Conservation (phyloP, 2,888 invertebrate species). For the Himalopsyche tibetana region DNA sequence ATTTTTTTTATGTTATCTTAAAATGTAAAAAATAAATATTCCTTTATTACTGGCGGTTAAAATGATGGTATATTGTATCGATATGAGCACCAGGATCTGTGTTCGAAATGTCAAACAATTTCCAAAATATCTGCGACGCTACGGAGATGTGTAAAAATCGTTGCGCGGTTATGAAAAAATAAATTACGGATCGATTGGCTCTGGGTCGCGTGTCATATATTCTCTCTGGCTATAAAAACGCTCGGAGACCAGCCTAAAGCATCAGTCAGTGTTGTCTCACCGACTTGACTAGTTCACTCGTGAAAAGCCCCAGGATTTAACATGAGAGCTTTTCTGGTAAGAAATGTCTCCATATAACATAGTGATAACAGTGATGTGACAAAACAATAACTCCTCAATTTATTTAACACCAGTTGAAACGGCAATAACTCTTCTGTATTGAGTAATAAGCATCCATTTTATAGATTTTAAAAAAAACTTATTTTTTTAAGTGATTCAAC, state of each 20-base stretch:
- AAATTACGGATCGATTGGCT: slow-evolving; percentile 4
- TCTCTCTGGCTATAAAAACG: neutral
- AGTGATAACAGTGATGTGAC: slow-evolving; percentile 18
- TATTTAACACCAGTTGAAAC: neutral
- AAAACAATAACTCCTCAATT: too few species aligned
- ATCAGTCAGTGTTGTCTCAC: slow-evolving; percentile 47
- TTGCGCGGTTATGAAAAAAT: slow-evolving; percentile 1
- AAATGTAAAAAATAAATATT: too few species aligned
- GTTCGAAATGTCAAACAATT: slow-evolving; percentile 24
- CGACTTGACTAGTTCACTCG: slow-evolving; percentile 42
- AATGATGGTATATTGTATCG: too few species aligned
- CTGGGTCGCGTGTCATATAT: slow-evolving; percentile 21
- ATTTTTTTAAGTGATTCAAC: too few species aligned
- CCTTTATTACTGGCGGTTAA: too few species aligned
- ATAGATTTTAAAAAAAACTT: too few species aligned
- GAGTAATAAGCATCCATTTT: neutral
- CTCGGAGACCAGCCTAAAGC: slow-evolving; percentile 22
- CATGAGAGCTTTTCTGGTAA: slow-evolving; percentile 59
- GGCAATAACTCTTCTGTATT: neutral
- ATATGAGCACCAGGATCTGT: neutral
- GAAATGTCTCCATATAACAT: neutral
- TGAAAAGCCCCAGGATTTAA: slow-evolving; percentile 41
- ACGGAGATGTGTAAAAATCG: neutral
- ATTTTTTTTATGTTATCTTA: too few species aligned
- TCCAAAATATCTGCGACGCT: slow-evolving; percentile 19